phyloP scores from a whole-genome alignment of 2,888 invertebrate genomes.

The Odontocerum albicorne region DNA sequence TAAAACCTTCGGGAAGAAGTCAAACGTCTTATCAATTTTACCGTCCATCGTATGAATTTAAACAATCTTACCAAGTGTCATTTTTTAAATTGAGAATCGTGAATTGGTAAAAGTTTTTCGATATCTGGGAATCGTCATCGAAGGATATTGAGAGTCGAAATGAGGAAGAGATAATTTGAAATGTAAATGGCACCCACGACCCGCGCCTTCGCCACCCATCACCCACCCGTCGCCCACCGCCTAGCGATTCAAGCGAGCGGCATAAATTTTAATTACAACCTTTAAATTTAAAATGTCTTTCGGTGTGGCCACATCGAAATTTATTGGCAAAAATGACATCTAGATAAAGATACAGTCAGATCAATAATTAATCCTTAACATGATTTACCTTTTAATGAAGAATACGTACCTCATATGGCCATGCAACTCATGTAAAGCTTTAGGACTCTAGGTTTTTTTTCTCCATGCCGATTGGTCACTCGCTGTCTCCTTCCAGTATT shows the following conservation, averaged over 20 bases:
- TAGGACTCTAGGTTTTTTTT: too few relatives aligned
- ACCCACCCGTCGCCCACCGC: background rate
- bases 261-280: constrained; percentile 35
- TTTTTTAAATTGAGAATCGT: too few relatives aligned
- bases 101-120: background rate
- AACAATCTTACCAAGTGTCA: too few relatives aligned
- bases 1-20: too few relatives aligned
- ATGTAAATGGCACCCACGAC: constrained; percentile 20
- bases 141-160: constrained; percentile 1
- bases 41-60: too few relatives aligned
- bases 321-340: constrained; percentile 17
- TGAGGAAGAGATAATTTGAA: constrained; percentile 10
- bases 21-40: too few relatives aligned
- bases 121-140: background rate
- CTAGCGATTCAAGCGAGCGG: constrained; percentile 3
- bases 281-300: constrained; percentile 33
- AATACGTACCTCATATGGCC: background rate
- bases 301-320: constrained; percentile 19
- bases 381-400: too few relatives aligned
- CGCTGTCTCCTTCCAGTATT: too few relatives aligned
- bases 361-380: too few relatives aligned
- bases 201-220: constrained; percentile 4
- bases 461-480: too few relatives aligned
- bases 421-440: constrained; percentile 1
- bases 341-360: constrained; percentile 16